Evolutionary conservation across 2,888 invertebrate species (phyloP), one percentile per base, ranked within the genome.

Genomic region (Epinotia ramella): DNA sequence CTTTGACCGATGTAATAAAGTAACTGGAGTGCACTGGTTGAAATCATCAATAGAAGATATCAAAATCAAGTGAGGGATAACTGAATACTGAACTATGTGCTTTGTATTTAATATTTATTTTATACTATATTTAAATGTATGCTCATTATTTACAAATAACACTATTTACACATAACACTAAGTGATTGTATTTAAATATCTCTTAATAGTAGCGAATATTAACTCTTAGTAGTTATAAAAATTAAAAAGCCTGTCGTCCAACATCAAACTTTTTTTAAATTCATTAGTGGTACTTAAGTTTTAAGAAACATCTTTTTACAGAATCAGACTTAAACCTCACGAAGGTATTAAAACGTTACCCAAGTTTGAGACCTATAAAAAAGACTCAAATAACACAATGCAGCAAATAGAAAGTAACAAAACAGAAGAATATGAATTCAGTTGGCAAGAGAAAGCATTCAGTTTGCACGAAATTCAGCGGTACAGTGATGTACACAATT

Each of bases 381-480:
- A 83, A 24, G 81, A 84, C 68, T 78, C 87, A 1, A 81, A 84
- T 20, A 79, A 76, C 12, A 76, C 77, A 28, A 81, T 86, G 6
- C 84, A 85, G 60, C 76, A 78, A 65, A 77, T 87, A 44, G 84
- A 87, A 76, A 68, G 62, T 9, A 81, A 82, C 1, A 84, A 80
- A 24, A 77, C 82, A 1, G 86, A 90, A 73, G 91, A 92, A 79
- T 86, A 91, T 75, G 84, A 79, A 60, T 96, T 97, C 78, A 87
- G 88, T 79, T 97, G 97, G 97, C 97, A 97, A 86, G 95, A 97
- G 83, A 97, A 97, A 89, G 87, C 95, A 0, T 96, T 97, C 76
- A 96, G 96, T 79, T 88, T 90, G 11, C 90, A 89, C 81, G 97
- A 97, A 86, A 84, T 95, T 12, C 93, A 95, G 69, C 94, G 95